A percentile compares a stretch with the other conserved stretches of the same genome.
Evolutionary conservation across 2,888 invertebrate species (phyloP).

Genomic region (Resseliella maxima): DNA sequence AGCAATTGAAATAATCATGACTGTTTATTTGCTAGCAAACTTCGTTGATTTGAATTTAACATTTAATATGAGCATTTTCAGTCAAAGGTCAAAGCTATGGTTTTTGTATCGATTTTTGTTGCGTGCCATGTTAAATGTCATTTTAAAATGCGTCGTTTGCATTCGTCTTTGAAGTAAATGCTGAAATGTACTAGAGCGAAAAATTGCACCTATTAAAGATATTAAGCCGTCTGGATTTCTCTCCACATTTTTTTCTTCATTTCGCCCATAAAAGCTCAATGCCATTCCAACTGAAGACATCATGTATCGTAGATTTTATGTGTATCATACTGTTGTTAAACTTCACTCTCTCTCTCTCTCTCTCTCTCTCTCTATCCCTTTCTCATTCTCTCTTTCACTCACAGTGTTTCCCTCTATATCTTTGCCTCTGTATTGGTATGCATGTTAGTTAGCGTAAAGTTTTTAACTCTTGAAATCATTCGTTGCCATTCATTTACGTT

Average conservation of each 20-base stretch:
- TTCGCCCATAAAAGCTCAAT: slow-evolving; percentile 25
- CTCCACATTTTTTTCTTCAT: neutral
- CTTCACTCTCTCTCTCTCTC: neutral
- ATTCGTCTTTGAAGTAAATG: neutral
- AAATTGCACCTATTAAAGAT: slow-evolving; percentile 44
- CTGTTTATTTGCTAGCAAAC: too few relatives aligned
- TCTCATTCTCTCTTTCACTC: too few relatives aligned
- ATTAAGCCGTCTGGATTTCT: slow-evolving; percentile 32
- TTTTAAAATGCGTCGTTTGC: neutral
- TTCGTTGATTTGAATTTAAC: too few relatives aligned
- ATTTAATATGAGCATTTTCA: too few relatives aligned
- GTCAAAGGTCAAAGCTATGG: slow-evolving; percentile 11
- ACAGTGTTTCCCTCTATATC: too few relatives aligned
- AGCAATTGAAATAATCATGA: too few relatives aligned
- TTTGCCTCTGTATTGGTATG: neutral
- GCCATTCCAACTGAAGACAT: neutral
- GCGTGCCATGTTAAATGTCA: neutral
- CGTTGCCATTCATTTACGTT: slow-evolving; percentile 28
- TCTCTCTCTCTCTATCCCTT: too few relatives aligned
- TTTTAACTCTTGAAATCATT: neutral
- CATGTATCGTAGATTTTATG: neutral
- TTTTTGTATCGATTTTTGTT: slow-evolving; percentile 23
- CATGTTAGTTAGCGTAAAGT: neutral
- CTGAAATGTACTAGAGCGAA: slow-evolving; percentile 24
- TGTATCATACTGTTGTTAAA: neutral